A percentile compares a stretch with the other conserved stretches of the same genome.
Conservation (phyloP, 1,140 invertebrate species). For the Sipha flava region DNA sequence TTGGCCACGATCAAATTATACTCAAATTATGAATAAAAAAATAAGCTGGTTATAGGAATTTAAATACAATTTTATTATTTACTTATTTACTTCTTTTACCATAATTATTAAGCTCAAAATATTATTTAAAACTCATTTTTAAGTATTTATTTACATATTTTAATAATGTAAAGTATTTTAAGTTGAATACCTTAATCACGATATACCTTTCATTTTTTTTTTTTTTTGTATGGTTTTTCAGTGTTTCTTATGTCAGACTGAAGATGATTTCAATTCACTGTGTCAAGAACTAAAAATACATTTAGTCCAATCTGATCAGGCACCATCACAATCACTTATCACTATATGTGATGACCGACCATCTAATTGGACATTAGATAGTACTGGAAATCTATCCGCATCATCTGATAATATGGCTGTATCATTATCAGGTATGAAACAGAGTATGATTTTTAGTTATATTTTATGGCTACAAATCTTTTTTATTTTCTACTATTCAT, state of each 20-base stretch:
- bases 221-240: slow-evolving; percentile 45
- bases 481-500: no score
- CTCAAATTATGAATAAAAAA: no score
- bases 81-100: no score
- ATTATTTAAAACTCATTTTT: no score
- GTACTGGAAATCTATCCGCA: slow-evolving; percentile 46
- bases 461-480: no score
- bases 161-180: no score
- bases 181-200: no score
- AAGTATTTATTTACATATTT: no score
- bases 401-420: slow-evolving; percentile 45
- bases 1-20: no score
- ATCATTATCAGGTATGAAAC: slow-evolving; percentile 41
- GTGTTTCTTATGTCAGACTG: slow-evolving; percentile 84
- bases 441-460: slow-evolving; percentile 13
- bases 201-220: neutral
- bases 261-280: slow-evolving; percentile 72
- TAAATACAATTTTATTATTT: no score
- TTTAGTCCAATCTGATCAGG: slow-evolving; percentile 50
- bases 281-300: slow-evolving; percentile 59
- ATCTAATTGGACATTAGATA: slow-evolving; percentile 50
- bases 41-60: no score
- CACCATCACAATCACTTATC: slow-evolving; percentile 65
- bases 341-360: slow-evolving; percentile 65
- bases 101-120: no score